Percentiles rank a stretch among this genome's conserved stretches.
phyloP scores from a whole-genome alignment of 2,888 invertebrate genomes.

The Deilephila porcellus region DNA sequence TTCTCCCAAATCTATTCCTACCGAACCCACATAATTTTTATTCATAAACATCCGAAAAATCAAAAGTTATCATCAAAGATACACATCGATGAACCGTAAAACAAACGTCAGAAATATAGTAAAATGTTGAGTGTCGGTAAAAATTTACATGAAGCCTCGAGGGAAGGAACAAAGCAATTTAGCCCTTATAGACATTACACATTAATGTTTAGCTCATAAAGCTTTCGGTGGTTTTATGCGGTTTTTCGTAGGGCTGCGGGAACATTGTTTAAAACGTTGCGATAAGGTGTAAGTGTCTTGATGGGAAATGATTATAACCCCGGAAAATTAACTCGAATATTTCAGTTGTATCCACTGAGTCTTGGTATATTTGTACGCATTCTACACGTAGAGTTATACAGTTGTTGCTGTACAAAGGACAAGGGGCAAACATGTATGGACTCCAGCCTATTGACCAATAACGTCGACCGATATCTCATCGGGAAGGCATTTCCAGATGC shows the following conservation, averaged over 20 bases:
- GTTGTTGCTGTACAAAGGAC: too few species aligned
- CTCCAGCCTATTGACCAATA: too few species aligned
- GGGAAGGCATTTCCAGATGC: too few species aligned
- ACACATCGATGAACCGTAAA: slow-evolving; percentile 39
- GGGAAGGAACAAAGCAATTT: slow-evolving; percentile 47
- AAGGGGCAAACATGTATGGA: too few species aligned
- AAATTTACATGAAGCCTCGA: slow-evolving; percentile 39
- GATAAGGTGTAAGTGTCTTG: too few species aligned
- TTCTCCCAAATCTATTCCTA: background rate
- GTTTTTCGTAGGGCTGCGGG: background rate
- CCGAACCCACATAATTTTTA: background rate
- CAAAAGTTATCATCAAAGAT: slow-evolving; percentile 28
- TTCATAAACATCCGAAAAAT: slow-evolving; percentile 30
- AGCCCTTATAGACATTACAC: slow-evolving; percentile 25
- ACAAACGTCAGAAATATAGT: slow-evolving; percentile 32
- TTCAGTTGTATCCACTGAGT: too few species aligned
- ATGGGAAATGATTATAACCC: too few species aligned
- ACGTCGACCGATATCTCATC: too few species aligned
- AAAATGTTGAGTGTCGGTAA: slow-evolving; percentile 43
- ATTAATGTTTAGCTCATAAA: slow-evolving; percentile 10
- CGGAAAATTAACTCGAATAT: too few species aligned
- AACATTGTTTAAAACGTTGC: background rate
- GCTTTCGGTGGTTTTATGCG: background rate
- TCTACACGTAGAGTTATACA: too few species aligned
- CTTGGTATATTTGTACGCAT: too few species aligned